Conservation (phyloP, 2,888 invertebrate species). For the Drosophila yooni region DNA sequence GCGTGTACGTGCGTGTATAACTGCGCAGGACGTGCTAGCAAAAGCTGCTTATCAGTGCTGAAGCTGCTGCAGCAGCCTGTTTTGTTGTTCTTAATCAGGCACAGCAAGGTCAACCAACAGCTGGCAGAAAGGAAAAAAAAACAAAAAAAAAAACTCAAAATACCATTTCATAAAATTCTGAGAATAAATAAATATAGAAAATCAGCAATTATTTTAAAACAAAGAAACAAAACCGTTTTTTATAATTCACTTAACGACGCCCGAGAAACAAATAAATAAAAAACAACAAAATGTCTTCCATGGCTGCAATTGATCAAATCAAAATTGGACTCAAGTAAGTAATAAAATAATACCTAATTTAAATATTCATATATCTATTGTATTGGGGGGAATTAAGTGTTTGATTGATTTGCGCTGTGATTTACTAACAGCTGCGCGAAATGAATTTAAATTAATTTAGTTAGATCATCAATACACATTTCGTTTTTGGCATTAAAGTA, state of each 20-base stretch:
- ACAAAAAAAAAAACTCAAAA: background rate
- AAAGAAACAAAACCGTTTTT: background rate
- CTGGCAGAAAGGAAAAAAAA: conserved; percentile 35
- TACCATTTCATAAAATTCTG: conserved; percentile 29
- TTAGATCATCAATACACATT: conserved; percentile 36
- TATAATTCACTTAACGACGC: conserved; percentile 15
- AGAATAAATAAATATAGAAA: background rate
- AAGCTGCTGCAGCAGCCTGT: conserved; percentile 37
- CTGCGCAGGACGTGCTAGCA: conserved; percentile 68
- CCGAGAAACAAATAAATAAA: conserved; percentile 23
- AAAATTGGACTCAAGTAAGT: conserved; percentile 84
- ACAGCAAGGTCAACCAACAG: conserved; percentile 67
- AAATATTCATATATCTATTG: background rate
- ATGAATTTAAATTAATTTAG: conserved; percentile 6
- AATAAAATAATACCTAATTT: background rate
- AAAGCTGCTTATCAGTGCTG: conserved; percentile 60
- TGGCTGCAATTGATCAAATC: conserved; percentile 83
- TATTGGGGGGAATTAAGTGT: background rate
- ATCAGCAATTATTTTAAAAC: conserved; percentile 2
- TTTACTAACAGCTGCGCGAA: background rate
- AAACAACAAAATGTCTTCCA: conserved; percentile 77
- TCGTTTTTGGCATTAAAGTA: conserved; percentile 8
- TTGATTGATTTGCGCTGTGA: conserved; percentile 4
- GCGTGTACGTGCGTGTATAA: conserved; percentile 25
- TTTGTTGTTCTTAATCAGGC: conserved; percentile 50